These are phyloP conservation scores for Loriculus beryllinus DNA, from an alignment of 2,797 vertebrate genomes.

Conservation along the genomic window DNA sequence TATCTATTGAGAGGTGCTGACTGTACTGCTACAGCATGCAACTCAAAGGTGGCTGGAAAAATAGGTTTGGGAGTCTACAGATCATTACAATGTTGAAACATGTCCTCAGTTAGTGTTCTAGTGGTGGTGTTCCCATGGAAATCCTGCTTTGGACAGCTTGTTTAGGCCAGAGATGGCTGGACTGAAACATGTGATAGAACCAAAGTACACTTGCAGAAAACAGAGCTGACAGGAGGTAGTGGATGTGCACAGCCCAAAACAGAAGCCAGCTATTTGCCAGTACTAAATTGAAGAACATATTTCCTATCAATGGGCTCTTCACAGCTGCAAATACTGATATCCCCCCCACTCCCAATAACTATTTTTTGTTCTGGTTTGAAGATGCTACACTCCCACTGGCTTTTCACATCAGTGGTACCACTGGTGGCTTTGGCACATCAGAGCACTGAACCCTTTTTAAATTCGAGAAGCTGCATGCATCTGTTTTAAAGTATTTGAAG, in stretches of 20 bases:
- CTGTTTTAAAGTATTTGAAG: neutral
- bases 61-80: slow-evolving; percentile 82
- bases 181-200: slow-evolving; percentile 46
- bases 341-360: fast-evolving
- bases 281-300: slow-evolving; percentile 16
- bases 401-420: neutral
- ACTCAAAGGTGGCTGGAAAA: slow-evolving; percentile 79
- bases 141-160: slow-evolving; percentile 38
- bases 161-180: slow-evolving; percentile 60
- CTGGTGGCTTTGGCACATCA: neutral
- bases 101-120: slow-evolving; percentile 34
- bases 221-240: slow-evolving; percentile 26
- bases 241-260: neutral
- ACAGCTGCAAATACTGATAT: neutral
- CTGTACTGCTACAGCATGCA: slow-evolving; percentile 86
- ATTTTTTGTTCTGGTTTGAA: neutral
- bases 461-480: neutral
- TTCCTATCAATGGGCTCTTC: slow-evolving; percentile 32
- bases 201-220: slow-evolving; percentile 34
- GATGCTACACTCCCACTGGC: neutral
- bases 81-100: slow-evolving; percentile 74
- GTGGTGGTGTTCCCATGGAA: slow-evolving; percentile 23
- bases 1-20: slow-evolving; percentile 90
- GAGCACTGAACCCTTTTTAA: neutral
- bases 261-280: slow-evolving; percentile 39